Evolutionary conservation across 2,113 vertebrate species (phyloP).

Genomic region (Pandion haliaetus): DNA sequence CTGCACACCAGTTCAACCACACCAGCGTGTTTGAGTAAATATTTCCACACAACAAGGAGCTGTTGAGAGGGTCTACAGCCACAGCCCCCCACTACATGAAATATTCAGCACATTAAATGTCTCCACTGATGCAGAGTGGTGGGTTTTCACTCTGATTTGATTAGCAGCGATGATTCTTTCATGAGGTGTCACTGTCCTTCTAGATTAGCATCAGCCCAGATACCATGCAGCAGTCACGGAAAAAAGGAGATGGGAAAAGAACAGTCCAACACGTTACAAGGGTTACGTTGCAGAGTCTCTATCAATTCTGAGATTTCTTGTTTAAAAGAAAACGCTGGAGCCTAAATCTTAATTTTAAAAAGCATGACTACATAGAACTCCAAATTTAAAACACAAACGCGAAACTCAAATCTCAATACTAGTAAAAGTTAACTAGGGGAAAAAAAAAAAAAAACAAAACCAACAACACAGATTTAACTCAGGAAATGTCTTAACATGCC

Average conservation of each 20-base stretch:
- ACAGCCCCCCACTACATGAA: constrained; percentile 84
- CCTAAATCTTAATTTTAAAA: neutral
- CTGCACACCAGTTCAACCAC: constrained; percentile 62
- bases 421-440: neutral
- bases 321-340: neutral
- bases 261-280: neutral
- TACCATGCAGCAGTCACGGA: constrained; percentile 86
- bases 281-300: neutral
- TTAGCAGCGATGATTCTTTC: constrained; percentile 97
- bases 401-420: neutral
- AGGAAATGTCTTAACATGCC: neutral
- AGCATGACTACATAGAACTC: neutral
- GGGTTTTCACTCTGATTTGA: constrained; percentile 92
- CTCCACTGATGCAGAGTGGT: constrained; percentile 83
- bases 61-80: constrained; percentile 79
- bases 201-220: constrained; percentile 88
- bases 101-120: constrained; percentile 86
- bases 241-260: constrained; percentile 53
- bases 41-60: constrained; percentile 88
- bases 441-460: neutral
- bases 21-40: constrained; percentile 84
- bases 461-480: neutral
- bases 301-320: neutral
- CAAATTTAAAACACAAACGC: neutral
- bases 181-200: constrained; percentile 91